phyloP scores from a whole-genome alignment of 2,888 invertebrate species.

The Mythimna ferrago region DNA sequence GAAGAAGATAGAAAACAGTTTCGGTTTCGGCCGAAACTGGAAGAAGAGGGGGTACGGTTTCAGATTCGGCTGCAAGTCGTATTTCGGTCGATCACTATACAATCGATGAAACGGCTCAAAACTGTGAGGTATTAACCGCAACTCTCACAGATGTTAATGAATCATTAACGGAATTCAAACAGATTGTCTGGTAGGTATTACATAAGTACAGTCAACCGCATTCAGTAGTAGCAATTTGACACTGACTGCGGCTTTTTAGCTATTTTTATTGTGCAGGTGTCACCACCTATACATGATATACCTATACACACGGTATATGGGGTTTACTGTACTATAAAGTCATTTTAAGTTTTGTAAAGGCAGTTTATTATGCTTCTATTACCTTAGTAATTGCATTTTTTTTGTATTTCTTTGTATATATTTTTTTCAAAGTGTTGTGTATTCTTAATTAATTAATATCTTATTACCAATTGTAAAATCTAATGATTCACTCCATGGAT shows the following conservation, averaged over 20 bases:
- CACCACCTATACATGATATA: background rate
- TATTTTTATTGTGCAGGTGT: background rate
- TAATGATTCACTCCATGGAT: too few species aligned
- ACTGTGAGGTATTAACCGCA: background rate
- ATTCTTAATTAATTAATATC: background rate
- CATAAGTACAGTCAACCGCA: background rate
- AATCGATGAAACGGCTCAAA: background rate
- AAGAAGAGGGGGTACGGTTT: too few species aligned
- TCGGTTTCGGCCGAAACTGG: too few species aligned
- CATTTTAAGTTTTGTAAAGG: background rate
- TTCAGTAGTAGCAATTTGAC: background rate
- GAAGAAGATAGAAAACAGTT: too few species aligned
- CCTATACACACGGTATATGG: background rate
- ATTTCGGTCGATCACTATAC: background rate
- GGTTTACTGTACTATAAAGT: background rate
- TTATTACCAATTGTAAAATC: background rate
- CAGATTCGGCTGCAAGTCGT: too few species aligned
- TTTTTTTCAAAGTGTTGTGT: background rate
- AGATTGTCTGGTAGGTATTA: constrained; percentile 6
- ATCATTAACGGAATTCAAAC: constrained; percentile 14
- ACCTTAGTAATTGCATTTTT: background rate
- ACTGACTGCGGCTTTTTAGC: background rate
- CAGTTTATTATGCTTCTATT: background rate
- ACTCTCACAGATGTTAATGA: constrained; percentile 15
- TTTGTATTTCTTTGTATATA: background rate